Evolutionary conservation across 2,113 vertebrate genomes (phyloP).

Genomic region (Sorex fumeus): DNA sequence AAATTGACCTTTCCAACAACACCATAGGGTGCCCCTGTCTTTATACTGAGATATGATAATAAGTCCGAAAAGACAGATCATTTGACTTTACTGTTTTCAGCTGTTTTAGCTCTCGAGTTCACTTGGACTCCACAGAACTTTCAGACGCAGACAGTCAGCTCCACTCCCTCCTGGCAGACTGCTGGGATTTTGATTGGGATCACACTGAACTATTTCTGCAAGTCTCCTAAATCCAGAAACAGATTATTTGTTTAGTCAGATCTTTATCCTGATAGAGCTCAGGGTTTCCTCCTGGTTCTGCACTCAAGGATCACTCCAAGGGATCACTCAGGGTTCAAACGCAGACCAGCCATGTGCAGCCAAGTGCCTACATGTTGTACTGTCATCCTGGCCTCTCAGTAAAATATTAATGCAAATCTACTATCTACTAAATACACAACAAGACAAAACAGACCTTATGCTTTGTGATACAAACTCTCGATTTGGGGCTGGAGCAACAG

Average conservation of each 20-base stretch:
- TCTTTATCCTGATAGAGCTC: background rate
- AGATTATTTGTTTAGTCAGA: background rate
- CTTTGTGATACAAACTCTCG: background rate
- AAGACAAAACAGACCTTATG: background rate
- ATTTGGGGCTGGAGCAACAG: too few relatives aligned
- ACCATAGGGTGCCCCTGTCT: background rate
- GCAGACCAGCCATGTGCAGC: too few relatives aligned
- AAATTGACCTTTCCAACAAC: background rate
- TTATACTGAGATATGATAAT: background rate
- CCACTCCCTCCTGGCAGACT: background rate
- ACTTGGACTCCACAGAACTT: background rate
- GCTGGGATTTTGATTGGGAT: background rate
- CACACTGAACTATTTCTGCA: background rate
- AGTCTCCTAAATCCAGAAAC: background rate
- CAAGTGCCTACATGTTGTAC: too few relatives aligned
- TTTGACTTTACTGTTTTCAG: background rate
- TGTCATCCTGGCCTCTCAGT: background rate
- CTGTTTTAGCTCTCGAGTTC: background rate
- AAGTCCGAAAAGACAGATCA: background rate
- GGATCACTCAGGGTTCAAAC: too few relatives aligned
- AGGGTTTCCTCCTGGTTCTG: too few relatives aligned
- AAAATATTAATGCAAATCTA: constrained; percentile 33
- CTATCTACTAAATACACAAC: background rate
- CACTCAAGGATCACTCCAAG: too few relatives aligned
- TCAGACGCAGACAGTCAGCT: background rate